Evolutionary conservation across 2,888 invertebrate species (phyloP), one percentile per base, ranked within the genome.

Genomic region (Germaria angustata): DNA sequence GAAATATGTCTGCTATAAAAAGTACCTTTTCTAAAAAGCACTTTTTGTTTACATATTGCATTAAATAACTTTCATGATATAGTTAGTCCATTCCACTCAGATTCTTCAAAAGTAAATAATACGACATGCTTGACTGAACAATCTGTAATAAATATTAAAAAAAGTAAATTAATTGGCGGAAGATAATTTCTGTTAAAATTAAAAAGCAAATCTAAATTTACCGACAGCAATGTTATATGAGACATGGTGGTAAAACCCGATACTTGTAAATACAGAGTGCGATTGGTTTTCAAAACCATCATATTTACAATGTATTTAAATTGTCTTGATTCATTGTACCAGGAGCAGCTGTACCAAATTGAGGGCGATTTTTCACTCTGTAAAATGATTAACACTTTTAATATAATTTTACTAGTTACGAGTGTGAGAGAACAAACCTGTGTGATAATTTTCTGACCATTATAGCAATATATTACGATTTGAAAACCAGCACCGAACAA

Each of bases 261-360:
- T 4, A 79, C 71, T 65, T 82, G 59, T 4, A 82, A 59, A 22
- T 24, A 59, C 20, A 82, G 24, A 2, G 75, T 66, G 9, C 79
- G 82, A 55, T 82, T 82, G 3, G 59, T 20, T 9, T 59, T 51
- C 22, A 82, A 24, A 36, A 79, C 55, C 82, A 82, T 82, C 82
- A 79, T 82, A n/a, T 76, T 28, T 17, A 76, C 71, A 20, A 82
- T 82, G 20, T 61, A 66, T 66, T 71, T 79, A 57, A 82, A 82
- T 39, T 82, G 59, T 17, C 59, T 75, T n/a, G 71, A 71, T 53
- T 82, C 82, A 22, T 79, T 71, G 41, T 82, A 75, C 82, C 82
- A 82, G 1, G 36, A 20, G 15, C 46, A 59, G 32, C 20, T 66
- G 44, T 82, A 78, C 79, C 79, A 79, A 1, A 49, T 17, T 1